These are phyloP conservation scores for Ennomos fuscantarius DNA, from an alignment of 2,888 invertebrate genomes.

Conservation along the genomic window DNA sequence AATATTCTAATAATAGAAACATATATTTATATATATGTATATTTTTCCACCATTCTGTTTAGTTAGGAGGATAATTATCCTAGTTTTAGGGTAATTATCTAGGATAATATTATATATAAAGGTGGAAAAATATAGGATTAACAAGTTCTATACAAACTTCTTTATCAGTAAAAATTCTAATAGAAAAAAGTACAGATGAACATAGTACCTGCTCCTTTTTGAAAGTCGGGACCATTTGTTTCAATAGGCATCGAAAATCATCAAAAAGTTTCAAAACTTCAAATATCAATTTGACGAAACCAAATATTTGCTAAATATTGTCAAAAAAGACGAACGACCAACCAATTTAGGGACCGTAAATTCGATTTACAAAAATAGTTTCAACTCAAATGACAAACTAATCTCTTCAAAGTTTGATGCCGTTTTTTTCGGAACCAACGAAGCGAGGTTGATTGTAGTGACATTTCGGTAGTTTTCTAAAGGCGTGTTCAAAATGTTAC, in stretches of 20 bases:
- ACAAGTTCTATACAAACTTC: no score
- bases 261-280: neutral
- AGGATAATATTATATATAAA: no score
- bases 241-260: no score
- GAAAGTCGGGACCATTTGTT: neutral
- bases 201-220: no score
- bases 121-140: no score
- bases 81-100: no score
- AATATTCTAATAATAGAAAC: no score
- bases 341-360: constrained; percentile 47
- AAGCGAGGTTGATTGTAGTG: constrained; percentile 70
- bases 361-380: constrained; percentile 63
- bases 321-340: constrained; percentile 28
- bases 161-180: neutral
- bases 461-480: constrained; percentile 75
- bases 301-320: constrained; percentile 31
- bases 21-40: no score
- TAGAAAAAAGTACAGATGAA: no score
- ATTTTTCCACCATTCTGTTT: no score
- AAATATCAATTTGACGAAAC: constrained; percentile 4
- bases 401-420: constrained; percentile 74
- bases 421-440: constrained; percentile 64
- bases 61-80: no score
- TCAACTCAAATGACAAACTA: constrained; percentile 81
- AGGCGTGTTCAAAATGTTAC: constrained; percentile 52